These are phyloP conservation scores for Melanocharis versteri DNA, from an alignment of 2,113 vertebrate species.

Conservation along the genomic window DNA sequence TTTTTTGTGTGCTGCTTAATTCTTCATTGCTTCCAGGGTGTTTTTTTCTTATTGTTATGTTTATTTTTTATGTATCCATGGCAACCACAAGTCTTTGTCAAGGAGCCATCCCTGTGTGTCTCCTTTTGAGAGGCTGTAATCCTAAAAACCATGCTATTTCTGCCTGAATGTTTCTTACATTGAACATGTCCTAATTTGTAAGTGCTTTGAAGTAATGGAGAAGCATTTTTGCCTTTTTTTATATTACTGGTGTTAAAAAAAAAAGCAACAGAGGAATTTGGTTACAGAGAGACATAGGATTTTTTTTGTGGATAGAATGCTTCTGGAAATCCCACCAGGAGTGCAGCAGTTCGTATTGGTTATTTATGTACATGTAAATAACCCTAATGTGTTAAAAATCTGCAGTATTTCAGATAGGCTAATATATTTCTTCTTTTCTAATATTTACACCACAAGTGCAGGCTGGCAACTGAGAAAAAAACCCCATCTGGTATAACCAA, in stretches of 20 bases:
- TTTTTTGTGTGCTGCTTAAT: background rate
- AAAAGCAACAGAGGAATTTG: background rate
- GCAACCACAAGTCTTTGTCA: background rate
- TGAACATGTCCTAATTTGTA: background rate
- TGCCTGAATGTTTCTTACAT: background rate
- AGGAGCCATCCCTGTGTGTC: background rate
- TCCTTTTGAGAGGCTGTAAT: background rate
- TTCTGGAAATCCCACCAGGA: background rate
- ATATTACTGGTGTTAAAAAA: background rate
- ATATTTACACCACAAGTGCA: background rate
- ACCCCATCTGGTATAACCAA: accelerated
- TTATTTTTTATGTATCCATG: background rate
- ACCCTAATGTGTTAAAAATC: background rate
- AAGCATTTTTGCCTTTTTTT: background rate
- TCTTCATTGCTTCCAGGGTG: background rate
- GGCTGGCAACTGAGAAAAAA: background rate
- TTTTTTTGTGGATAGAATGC: background rate
- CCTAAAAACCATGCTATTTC: background rate
- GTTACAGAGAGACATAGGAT: background rate
- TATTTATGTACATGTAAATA: background rate
- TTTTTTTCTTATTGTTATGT: background rate
- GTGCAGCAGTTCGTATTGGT: background rate
- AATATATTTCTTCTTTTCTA: background rate
- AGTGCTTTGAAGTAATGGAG: background rate
- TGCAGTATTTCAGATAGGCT: background rate